Base-by-base conservation (phyloP, 2,113 vertebrate species). In the Mirounga angustirostris region DNA sequence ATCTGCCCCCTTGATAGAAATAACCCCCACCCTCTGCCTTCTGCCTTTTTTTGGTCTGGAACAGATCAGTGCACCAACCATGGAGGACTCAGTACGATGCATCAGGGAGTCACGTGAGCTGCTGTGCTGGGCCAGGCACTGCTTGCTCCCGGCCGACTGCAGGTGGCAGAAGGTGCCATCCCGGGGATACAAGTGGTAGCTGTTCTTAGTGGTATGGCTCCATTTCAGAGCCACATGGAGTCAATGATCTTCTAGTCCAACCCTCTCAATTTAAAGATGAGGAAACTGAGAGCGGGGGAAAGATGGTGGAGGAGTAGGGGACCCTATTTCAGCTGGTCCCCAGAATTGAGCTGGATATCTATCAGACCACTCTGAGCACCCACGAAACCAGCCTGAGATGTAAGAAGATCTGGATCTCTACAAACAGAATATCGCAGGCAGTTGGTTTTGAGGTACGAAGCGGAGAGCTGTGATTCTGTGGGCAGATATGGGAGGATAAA, bases 131-230 rank as follows among this genome's bases (percentile, higher is more conserved):
- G 82, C 59, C 28, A 52, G 59, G 78, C 5, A 30, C 13, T 4
- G 54, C 84, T 79, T 56, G 85, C 89, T 71, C 30, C 59, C 22
- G 82, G 76, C 86, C 5, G 58, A 59, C 97, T 95, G 97, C 83
- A 97, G 97, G 94, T 96, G 98, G 97, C 96, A 96, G 95, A 63
- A 73, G 91, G 95, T 69, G 94, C 96, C 73, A 82, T 97, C 94
- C 81, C 28, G 58, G 95, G 82, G 52, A 98, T 76, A 88, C 11
- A 8, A 89, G 88, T 24, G 78, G 69, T 90, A 56, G 94, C 52
- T 61, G 71, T 81, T 65, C 92, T 59, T 63, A 1, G 12, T 7
- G 26, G 88, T 46, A n/a, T n/a, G 9, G 26, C 33, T 97, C 19
- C 19, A 26, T n/a, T 69, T 59, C 71, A 79, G 84, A 61, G 16